Conservation (phyloP, 2,888 invertebrate genomes). For the Fabriciana adippe region DNA sequence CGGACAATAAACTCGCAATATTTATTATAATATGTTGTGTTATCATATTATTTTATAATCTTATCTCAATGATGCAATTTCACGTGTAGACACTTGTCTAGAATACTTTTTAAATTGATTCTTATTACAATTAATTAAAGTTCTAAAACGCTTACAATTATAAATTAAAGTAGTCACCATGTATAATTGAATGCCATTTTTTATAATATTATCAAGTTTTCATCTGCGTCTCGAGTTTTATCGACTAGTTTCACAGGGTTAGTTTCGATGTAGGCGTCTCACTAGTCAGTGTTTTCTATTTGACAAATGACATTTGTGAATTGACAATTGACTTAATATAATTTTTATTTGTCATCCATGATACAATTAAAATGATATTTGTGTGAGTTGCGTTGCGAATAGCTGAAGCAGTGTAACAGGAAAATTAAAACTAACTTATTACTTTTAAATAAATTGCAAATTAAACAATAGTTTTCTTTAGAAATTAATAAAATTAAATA, state of each 20-base stretch:
- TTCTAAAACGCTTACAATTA: neutral
- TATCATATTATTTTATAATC: neutral
- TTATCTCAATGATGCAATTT: slow-evolving; percentile 7
- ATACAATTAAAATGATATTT: neutral
- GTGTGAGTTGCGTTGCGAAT: neutral
- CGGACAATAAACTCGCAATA: neutral
- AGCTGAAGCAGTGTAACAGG: neutral
- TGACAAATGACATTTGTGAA: slow-evolving; percentile 13
- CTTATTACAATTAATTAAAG: slow-evolving; percentile 3
- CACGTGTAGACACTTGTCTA: neutral
- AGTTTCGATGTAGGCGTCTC: neutral
- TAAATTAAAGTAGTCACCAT: neutral
- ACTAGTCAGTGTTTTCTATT: neutral
- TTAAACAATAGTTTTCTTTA: neutral
- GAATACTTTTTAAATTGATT: neutral
- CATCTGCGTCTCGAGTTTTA: neutral
- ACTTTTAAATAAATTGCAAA: neutral
- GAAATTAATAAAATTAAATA: neutral
- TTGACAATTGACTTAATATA: no score
- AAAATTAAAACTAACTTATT: neutral
- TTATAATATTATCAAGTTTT: neutral
- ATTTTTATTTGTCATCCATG: no score
- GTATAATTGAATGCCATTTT: neutral
- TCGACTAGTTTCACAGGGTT: neutral
- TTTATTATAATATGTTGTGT: slow-evolving; percentile 1